Evolutionary conservation across 2,797 vertebrate genomes (phyloP).

Genomic region (Leucoraja ocellata): DNA sequence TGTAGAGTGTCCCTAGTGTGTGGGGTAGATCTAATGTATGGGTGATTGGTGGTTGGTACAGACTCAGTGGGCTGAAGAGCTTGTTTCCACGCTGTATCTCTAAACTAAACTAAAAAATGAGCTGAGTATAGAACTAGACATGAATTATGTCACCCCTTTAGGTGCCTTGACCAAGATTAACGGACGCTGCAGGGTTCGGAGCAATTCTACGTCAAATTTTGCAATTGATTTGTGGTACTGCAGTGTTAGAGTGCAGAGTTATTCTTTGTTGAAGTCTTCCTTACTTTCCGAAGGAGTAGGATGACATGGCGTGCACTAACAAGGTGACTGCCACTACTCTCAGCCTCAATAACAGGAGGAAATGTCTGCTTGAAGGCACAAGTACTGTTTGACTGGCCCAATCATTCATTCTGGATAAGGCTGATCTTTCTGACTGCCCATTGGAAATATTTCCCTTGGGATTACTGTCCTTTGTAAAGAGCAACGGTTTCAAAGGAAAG

Average conservation of each 20-base stretch:
- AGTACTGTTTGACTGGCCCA: not conserved
- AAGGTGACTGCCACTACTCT: not conserved
- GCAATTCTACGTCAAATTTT: not conserved
- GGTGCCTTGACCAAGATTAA: not conserved
- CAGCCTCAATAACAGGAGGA: not conserved
- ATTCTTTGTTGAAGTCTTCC: not conserved
- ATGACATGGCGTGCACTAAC: not conserved
- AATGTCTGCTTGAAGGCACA: not conserved
- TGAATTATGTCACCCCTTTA: not conserved
- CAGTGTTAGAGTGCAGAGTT: not conserved
- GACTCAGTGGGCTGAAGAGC: too few relatives aligned
- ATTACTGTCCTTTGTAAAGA: not conserved
- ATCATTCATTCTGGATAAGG: not conserved
- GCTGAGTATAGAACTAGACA: not conserved
- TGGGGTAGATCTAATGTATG: too few relatives aligned
- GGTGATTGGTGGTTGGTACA: too few relatives aligned
- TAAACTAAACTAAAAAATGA: not conserved
- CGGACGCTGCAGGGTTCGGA: not conserved
- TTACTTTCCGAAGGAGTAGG: not conserved
- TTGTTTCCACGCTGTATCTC: too few relatives aligned
- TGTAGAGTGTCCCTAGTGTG: too few relatives aligned
- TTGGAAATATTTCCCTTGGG: not conserved
- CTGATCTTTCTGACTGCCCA: not conserved
- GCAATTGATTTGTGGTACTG: not conserved
- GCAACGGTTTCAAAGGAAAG: not conserved